A percentile compares a stretch with the other conserved stretches of the same genome.
phyloP scores from a whole-genome alignment of 1,140 invertebrate species.

The Drosophila rufa region DNA sequence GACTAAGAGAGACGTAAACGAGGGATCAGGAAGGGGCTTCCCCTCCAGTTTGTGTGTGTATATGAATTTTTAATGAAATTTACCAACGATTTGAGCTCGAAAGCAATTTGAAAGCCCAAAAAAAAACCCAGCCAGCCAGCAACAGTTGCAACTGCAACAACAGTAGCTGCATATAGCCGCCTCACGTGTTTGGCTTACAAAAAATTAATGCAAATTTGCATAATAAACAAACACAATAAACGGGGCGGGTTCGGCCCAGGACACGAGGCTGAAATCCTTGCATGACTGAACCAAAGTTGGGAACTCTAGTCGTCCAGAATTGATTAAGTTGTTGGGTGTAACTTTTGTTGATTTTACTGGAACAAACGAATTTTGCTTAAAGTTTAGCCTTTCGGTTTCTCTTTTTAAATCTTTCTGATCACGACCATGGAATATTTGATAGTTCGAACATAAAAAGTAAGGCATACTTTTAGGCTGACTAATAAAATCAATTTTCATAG shows the following conservation, averaged over 20 bases:
- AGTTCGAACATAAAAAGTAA: neutral
- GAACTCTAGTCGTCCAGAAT: constrained; percentile 45
- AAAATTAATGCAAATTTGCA: constrained; percentile 80
- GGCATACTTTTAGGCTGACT: neutral
- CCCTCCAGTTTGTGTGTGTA: constrained; percentile 16
- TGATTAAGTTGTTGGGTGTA: constrained; percentile 40
- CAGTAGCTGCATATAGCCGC: constrained; percentile 10
- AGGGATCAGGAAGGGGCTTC: neutral
- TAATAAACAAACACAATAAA: constrained; percentile 81
- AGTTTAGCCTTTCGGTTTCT: neutral
- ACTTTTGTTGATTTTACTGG: constrained; percentile 15
- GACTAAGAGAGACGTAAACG: constrained; percentile 2
- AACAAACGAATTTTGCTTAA: neutral
- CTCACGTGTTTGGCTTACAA: constrained; percentile 63
- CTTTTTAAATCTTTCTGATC: too few relatives aligned
- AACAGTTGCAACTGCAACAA: constrained; percentile 43
- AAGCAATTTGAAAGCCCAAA: constrained; percentile 58
- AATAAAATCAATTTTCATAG: neutral
- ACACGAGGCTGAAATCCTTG: constrained; percentile 40
- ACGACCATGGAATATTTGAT: neutral
- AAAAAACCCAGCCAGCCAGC: constrained; percentile 42
- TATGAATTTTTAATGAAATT: constrained; percentile 70
- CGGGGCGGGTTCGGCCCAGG: constrained; percentile 13
- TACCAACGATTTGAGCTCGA: constrained; percentile 57
- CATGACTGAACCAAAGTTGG: constrained; percentile 61